phyloP scores from a whole-genome alignment of 2,888 invertebrate species.

The Pycnomerus fuliginosus region DNA sequence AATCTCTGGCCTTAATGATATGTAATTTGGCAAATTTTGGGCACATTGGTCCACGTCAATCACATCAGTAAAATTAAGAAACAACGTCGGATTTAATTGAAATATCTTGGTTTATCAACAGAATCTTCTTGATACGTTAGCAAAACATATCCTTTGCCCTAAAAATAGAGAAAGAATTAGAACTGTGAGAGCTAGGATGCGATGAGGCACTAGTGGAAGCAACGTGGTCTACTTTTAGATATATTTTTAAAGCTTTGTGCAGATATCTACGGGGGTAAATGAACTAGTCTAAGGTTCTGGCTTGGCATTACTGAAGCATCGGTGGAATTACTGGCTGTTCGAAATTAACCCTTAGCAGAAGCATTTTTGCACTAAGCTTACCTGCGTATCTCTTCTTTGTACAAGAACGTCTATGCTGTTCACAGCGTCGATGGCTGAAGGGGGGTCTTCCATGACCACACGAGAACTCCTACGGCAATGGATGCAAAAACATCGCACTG shows the following conservation, averaged over 20 bases:
- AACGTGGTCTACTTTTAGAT: no score
- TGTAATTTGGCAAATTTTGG: background rate
- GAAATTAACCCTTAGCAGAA: slow-evolving; percentile 10
- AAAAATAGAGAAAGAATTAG: slow-evolving; percentile 36
- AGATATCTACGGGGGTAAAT: no score
- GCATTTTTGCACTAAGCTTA: slow-evolving; percentile 24
- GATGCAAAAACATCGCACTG: slow-evolving; percentile 67
- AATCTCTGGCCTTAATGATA: background rate
- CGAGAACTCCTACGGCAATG: slow-evolving; percentile 60
- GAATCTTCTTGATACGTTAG: slow-evolving; percentile 45
- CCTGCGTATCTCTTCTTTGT: slow-evolving; percentile 50
- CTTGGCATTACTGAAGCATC: no score
- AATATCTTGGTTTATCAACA: slow-evolving; percentile 47
- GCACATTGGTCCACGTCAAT: slow-evolving; percentile 4
- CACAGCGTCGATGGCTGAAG: slow-evolving; percentile 53
- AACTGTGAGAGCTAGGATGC: no score
- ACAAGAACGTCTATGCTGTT: slow-evolving; percentile 58
- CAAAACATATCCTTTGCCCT: slow-evolving; percentile 48
- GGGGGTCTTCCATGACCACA: slow-evolving; percentile 51
- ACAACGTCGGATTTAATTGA: slow-evolving; percentile 13
- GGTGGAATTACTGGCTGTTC: no score
- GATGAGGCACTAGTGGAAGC: no score
- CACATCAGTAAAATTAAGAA: slow-evolving; percentile 1
- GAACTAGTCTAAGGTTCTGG: no score
- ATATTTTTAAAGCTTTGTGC: no score